Evolutionary conservation across 2,797 vertebrate species (phyloP).

Genomic region (Crenuchus spilurus): DNA sequence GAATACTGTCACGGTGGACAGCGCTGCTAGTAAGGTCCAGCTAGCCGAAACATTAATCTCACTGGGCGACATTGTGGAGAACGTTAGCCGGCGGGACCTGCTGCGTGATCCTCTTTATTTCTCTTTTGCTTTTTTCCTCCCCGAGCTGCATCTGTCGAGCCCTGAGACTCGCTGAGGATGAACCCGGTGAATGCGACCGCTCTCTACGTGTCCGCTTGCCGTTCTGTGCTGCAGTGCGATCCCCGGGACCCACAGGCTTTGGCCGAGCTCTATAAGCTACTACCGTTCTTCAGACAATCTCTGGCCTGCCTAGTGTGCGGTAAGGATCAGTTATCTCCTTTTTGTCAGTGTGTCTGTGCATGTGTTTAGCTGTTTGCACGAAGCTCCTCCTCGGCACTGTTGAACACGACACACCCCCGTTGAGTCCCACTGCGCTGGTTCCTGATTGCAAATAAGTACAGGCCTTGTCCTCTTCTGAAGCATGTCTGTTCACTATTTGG

Average conservation of each 20-base stretch:
- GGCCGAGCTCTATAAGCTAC: constrained; percentile 92
- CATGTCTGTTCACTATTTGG: not conserved
- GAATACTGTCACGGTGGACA: constrained; percentile 52
- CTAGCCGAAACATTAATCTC: constrained; percentile 26
- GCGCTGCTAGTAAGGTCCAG: constrained; percentile 51
- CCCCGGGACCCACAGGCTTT: constrained; percentile 93
- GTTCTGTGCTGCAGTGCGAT: constrained; percentile 97
- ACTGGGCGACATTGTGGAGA: constrained; percentile 36
- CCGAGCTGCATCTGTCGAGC: constrained; percentile 75
- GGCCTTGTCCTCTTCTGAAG: not conserved
- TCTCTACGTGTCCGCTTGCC: constrained; percentile 97
- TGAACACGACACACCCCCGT: constrained; percentile 48
- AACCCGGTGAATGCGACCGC: constrained; percentile 99
- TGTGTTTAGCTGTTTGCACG: not conserved
- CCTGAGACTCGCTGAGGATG: constrained; percentile 87
- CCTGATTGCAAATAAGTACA: constrained; percentile 12
- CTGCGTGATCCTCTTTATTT: constrained; percentile 36
- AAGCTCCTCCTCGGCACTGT: constrained; percentile 9
- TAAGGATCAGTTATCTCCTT: constrained; percentile 68
- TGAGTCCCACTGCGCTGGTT: constrained; percentile 3
- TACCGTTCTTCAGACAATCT: constrained; percentile 97
- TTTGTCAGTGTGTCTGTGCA: not conserved
- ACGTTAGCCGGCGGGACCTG: constrained; percentile 47
- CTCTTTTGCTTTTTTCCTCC: constrained; percentile 46
- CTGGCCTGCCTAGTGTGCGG: constrained; percentile 96